These are phyloP conservation scores for Caenorhabditis briggsae DNA, from an alignment of 1,140 invertebrate genomes.

Conservation along the genomic window DNA sequence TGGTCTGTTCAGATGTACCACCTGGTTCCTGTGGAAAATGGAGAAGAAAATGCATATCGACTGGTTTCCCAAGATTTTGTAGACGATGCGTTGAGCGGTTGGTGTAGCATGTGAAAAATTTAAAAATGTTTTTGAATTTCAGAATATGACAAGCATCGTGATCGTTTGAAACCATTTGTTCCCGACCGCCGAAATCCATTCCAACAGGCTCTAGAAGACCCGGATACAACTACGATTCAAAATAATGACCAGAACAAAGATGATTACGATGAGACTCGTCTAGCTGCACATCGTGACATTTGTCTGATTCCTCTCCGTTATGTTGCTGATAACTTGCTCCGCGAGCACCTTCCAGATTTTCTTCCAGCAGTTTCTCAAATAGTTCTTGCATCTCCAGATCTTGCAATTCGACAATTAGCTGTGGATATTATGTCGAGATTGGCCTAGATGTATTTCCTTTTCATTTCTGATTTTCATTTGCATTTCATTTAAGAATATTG, in stretches of 20 bases:
- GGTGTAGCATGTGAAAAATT: not conserved
- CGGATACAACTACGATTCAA: not conserved
- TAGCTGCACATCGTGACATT: constrained; percentile 43
- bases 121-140: not conserved
- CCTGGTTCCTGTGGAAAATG: constrained; percentile 32
- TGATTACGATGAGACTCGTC: constrained; percentile 40
- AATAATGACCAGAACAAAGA: constrained; percentile 36
- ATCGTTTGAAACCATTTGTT: constrained; percentile 28
- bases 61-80: constrained; percentile 35
- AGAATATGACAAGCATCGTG: constrained; percentile 54
- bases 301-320: constrained; percentile 31
- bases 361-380: constrained; percentile 38
- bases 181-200: constrained; percentile 26
- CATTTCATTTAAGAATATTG: not conserved
- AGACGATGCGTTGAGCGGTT: constrained; percentile 12
- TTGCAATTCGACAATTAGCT: constrained; percentile 44
- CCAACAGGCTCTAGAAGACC: constrained; percentile 13
- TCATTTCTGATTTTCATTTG: not conserved
- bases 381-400: constrained; percentile 52
- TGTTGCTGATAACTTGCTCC: constrained; percentile 29
- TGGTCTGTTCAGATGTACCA: not conserved
- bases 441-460: not conserved
- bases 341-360: constrained; percentile 20
- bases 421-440: constrained; percentile 44
- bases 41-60: constrained; percentile 36